Evolutionary conservation across 2,113 vertebrate genomes (phyloP).

Genomic region (Okapia johnstoni): DNA sequence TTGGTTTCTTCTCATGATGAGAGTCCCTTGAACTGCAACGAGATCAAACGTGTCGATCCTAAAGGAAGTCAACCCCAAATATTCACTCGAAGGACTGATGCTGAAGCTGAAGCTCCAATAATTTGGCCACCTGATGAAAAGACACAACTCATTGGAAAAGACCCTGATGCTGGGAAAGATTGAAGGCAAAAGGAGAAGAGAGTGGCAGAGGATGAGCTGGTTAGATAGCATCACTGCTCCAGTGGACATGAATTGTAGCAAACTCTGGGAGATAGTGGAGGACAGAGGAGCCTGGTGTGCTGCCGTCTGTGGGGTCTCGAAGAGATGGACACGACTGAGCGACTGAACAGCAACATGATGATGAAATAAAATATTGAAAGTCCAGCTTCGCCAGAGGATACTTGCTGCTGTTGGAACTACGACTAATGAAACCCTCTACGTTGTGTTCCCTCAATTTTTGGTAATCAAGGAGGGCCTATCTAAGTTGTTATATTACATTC

Average conservation of each 20-base stretch:
- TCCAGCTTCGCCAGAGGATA: neutral
- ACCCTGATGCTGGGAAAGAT: neutral
- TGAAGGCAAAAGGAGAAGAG: neutral
- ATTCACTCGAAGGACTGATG: neutral
- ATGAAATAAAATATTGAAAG: neutral
- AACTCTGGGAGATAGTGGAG: neutral
- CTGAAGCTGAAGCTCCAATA: neutral
- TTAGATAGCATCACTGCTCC: neutral
- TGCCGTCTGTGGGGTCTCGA: neutral
- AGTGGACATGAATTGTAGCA: neutral
- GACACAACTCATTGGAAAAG: neutral
- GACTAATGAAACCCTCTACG: neutral
- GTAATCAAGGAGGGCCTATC: neutral
- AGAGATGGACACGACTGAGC: neutral
- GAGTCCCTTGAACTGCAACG: neutral
- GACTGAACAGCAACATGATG: accelerated
- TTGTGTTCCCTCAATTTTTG: neutral
- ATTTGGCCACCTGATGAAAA: neutral
- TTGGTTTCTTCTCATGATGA: neutral
- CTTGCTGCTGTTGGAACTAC: neutral
- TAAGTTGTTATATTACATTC: neutral
- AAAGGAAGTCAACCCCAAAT: neutral
- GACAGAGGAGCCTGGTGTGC: neutral
- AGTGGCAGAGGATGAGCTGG: neutral
- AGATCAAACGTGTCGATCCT: neutral